Conservation (phyloP, 2,797 vertebrate species). For the Somateria mollissima region DNA sequence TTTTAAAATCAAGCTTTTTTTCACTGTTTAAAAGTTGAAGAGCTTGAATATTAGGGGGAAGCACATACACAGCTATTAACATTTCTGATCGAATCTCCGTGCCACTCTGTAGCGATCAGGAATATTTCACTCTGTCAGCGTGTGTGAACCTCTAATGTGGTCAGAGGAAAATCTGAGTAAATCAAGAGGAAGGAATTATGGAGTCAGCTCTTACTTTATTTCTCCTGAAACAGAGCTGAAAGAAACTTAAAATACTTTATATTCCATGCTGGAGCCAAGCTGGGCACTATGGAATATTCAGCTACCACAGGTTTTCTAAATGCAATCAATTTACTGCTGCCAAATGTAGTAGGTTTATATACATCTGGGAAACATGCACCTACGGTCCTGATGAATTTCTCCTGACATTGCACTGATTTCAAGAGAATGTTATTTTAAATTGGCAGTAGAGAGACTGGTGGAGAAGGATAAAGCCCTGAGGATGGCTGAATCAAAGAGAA, state of each 20-base stretch:
- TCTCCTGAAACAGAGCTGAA: slow-evolving; percentile 16
- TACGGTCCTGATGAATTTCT: slow-evolving; percentile 64
- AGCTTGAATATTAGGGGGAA: neutral
- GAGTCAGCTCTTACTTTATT: slow-evolving; percentile 11
- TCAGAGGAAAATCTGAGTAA: slow-evolving; percentile 25
- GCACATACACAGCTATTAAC: neutral
- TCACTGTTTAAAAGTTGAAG: neutral
- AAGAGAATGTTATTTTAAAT: slow-evolving; percentile 72
- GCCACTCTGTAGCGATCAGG: neutral
- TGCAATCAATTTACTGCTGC: slow-evolving; percentile 69
- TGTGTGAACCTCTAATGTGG: neutral
- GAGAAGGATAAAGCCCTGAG: slow-evolving; percentile 64
- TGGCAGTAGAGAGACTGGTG: slow-evolving; percentile 61
- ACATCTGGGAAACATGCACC: slow-evolving; percentile 66
- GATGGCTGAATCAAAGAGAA: slow-evolving; percentile 69
- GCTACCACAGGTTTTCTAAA: slow-evolving; percentile 59
- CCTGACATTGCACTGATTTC: slow-evolving; percentile 69
- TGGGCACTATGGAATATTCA: slow-evolving; percentile 43
- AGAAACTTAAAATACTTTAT: slow-evolving; percentile 32
- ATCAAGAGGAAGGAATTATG: neutral
- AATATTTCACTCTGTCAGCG: neutral
- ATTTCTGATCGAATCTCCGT: neutral
- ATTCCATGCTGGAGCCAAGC: slow-evolving; percentile 28
- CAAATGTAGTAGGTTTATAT: slow-evolving; percentile 60
- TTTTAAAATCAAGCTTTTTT: slow-evolving; percentile 6